These are phyloP conservation scores for Neocloeon triangulifer DNA, from an alignment of 1,140 invertebrate genomes.

Conservation along the genomic window DNA sequence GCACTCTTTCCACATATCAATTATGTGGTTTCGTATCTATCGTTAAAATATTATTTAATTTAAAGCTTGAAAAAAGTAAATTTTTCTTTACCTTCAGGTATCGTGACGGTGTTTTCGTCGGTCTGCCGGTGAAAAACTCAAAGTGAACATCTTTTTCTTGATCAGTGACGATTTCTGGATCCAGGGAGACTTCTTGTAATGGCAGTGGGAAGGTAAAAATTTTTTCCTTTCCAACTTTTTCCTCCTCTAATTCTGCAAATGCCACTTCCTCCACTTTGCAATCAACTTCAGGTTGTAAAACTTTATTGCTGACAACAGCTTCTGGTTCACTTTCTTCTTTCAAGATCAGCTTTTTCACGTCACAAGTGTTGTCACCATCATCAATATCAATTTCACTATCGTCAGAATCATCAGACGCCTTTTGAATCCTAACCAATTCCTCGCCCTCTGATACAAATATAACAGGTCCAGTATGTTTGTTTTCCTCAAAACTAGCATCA, in stretches of 20 bases:
- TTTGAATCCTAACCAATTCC: slow-evolving; percentile 24
- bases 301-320: background rate
- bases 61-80: slow-evolving; percentile 5
- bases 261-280: slow-evolving; percentile 6
- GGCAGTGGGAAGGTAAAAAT: slow-evolving; percentile 19
- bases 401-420: slow-evolving; percentile 19
- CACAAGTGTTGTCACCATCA: slow-evolving; percentile 17
- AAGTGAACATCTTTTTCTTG: slow-evolving; percentile 28
- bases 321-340: slow-evolving; percentile 5
- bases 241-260: slow-evolving; percentile 4
- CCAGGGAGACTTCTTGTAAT: slow-evolving; percentile 18
- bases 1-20: slow-evolving; percentile 26
- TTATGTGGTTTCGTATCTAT: slow-evolving; percentile 32
- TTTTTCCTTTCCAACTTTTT: slow-evolving; percentile 8
- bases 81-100: slow-evolving; percentile 24
- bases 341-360: slow-evolving; percentile 2
- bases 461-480: background rate
- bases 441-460: slow-evolving; percentile 27
- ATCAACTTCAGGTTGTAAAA: too few species aligned
- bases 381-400: slow-evolving; percentile 31
- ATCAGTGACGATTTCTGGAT: slow-evolving; percentile 19
- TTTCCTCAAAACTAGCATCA: slow-evolving; percentile 16
- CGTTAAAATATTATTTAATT: slow-evolving; percentile 7
- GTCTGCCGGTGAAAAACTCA: slow-evolving; percentile 33
- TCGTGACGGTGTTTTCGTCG: slow-evolving; percentile 28